Base-by-base conservation (phyloP, 2,113 vertebrate species). In the Ictalurus furcatus region DNA sequence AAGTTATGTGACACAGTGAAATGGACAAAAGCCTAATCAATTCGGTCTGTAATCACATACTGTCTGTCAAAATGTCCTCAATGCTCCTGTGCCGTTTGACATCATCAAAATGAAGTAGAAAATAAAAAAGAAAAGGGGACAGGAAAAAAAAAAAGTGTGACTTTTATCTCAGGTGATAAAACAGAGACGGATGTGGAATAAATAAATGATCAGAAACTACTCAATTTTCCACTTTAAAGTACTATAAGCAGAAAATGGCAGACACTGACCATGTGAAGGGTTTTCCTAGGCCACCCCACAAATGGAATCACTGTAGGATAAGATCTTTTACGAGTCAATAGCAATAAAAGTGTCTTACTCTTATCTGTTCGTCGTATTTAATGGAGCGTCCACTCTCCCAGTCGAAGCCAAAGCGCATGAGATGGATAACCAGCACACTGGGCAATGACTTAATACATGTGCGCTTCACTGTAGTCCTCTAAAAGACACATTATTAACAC, bases 321-420 rank as follows among this genome's bases (percentile, higher is more conserved):
- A 40, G 6, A 37, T 25, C 11, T 52, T 48, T 30, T 48, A 58
- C 1, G 13, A 37, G 4, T 63, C 30, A 3, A 7, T 44, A 63
- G 81, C 9, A 56, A n/a, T 85, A 85, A 61, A 9, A 0, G 0
- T 74, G 88, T 40, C 91, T 96, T 96, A 99, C 98, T 96, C 97
- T 95, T 87, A 99, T 99, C 94, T 99, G 99, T 88, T 99, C 99
- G 86, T 99, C 99, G 0, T 99, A 99, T 94, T 99, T 99, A 92
- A 99, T 99, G 91, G 98, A 99, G 40, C 98, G 98, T 2, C 97
- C 99, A 0, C 98, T 99, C 89, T 99, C 99, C 98, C 99, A 99
- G 90, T 99, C 98, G 87, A 99, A 99, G 90, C 99, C 98, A 82
- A 99, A 99, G 85, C 99, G 97, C 99, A 99, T 99, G 63, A 99